Evolutionary conservation across 2,888 invertebrate genomes (phyloP), one percentile per base, ranked within the genome.

Genomic region (Luperina nickerlii): DNA sequence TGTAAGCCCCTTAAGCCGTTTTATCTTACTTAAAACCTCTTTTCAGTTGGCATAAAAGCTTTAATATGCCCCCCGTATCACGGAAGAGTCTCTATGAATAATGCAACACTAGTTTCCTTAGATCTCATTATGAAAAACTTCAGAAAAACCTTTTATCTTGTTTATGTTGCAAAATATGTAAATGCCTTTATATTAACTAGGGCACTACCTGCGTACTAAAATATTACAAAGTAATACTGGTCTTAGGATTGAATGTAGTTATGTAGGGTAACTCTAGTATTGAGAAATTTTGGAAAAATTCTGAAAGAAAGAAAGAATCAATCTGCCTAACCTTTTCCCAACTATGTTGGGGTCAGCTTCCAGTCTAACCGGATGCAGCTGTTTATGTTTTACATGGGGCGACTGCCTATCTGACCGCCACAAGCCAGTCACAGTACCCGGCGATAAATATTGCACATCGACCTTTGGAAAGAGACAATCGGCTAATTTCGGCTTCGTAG

Each of bases 101-200:
- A 79, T 63, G 9, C 18, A 79, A 24, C 2, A 32, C 51, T 20
- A 54, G 51, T 63, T 63, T 54, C 11, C 42, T 57, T 1, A 27
- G 5, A 65, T 8, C 15, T 42, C 38, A 67, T 68, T 74, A 80
- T 18, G 7, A 48, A 67, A 81, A 81, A 78, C 72, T 65, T 70
- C 38, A 27, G 57, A 71, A 71, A 45, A 15, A 45, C 9, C 45
- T 38, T 38, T 0, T 6, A n/a, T 71, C 38, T 67, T 62, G 51
- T 73, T 32, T 74, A 13, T 63, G 13, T 65, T 20, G 67, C 32
- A 82, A 72, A 85, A 79, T 87, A 88, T 87, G 81, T 69, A 79
- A 88, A 88, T 80, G 60, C 67, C 32, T 42, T 76, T 54, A 79
- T 79, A 79, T 88, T 87, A 77, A 71, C 75, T 27, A 54, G 66